Evolutionary conservation across 1,140 invertebrate genomes (phyloP), one percentile per base, ranked within the genome.

Genomic region (Halyomorpha halys): DNA sequence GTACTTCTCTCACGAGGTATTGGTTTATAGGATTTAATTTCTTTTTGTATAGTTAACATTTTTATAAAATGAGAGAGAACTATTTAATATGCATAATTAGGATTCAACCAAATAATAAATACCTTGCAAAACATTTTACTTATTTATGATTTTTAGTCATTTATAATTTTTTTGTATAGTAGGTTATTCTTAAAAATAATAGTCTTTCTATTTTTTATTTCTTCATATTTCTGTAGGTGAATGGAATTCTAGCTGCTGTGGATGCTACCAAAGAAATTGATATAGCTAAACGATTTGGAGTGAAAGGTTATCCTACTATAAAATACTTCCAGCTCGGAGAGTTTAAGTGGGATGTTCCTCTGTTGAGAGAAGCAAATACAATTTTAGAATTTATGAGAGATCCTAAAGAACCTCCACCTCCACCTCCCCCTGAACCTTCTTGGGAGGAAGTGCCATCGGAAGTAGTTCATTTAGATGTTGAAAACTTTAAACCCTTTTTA

Each of bases 301-400:
- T 94, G 0, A 85, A 86, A 72, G 90, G 90, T 0, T 94, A 89
- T 73, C 91, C 91, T 0, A 90, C 89, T 0, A 76, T 91, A 0
- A 90, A 90, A 73, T 90, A 88, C 74, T 91, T 90, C 72, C 78
- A 79, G 51, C 79, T 84, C 72, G 90, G 90, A 1, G 82, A 86
- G 70, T 83, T 81, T 72, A 82, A 83, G 65, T 94, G 85, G 76
- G 89, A 94, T 74, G 81, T 83, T 0, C 74, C 78, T 9, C 84
- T 84, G 69, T 80, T 86, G 15, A 77, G 91, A 49, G 87, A 89
- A 53, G 82, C 84, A 51, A 79, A 84, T 16, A 85, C 87, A 72
- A 85, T 94, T 67, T 72, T 92, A 2, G 81, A 84, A 44, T 93
- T 93, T 73, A 91, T 94, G 83, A 81, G 82, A 76, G 80, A 92